Evolutionary conservation across 1,140 invertebrate species (phyloP), one percentile per base, ranked within the genome.

Genomic region (Solenopsis invicta): DNA sequence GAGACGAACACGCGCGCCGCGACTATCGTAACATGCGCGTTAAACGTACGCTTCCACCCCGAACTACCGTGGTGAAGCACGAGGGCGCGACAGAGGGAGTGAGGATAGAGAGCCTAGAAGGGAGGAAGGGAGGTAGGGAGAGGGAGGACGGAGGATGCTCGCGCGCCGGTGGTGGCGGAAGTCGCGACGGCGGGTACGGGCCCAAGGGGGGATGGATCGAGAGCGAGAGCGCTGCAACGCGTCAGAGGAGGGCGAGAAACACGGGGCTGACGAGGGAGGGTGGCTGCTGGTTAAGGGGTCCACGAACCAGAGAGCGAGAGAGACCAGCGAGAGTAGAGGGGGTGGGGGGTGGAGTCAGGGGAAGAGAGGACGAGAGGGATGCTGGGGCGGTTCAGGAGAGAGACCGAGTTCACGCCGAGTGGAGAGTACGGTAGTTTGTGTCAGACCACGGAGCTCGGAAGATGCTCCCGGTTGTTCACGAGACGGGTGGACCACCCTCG

Each of bases 371-470:
- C 69, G 86, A 88, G 90, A 89, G 90, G 91, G 91, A 93, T 92
- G 92, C 89, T 93, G 89, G 91, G 91, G 89, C 91, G 91, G 92
- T 92, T 92, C 89, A 91, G 92, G 92, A 91, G 88, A 91, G 88
- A 91, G 87, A 91, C 89, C 89, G 93, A 92, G 92, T 93, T 92
- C 89, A 92, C 91, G 92, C 90, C 89, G 91, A 94, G 92, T 92
- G 91, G 91, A n/a, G n/a, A 92, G 92, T 92, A 92, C 93, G 89
- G 89, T 93, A 95, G 94, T 95, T 94, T 94, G 93, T 94, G 93
- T 93, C 93, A 93, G 93, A 93, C 92, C 88, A 92, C 92, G 91
- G 93, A 94, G 94, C 92, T 91, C 92, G 92, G 91, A 94, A 92
- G 94, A 93, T 93, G 93, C 89, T 94, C 91, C 90, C 87, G 90